Evolutionary conservation across 2,797 vertebrate genomes (phyloP).

Genomic region (Acanthis flammea): DNA sequence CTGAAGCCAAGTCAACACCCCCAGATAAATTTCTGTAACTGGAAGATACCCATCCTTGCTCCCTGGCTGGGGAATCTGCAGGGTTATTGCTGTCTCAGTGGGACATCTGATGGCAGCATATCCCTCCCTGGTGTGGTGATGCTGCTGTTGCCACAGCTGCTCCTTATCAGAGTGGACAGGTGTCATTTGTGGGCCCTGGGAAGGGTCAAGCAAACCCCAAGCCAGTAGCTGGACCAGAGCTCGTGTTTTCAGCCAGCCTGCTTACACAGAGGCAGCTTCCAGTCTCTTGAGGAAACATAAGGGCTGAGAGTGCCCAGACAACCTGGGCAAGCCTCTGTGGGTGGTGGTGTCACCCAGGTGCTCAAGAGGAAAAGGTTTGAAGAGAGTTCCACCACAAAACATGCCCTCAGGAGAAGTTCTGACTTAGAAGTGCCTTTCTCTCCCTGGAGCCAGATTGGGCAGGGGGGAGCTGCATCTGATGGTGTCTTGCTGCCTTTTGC

Average conservation of each 20-base stretch:
- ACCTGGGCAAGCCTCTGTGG: not conserved
- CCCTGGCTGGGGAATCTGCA: not conserved
- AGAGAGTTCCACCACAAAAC: not conserved
- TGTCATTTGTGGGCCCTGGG: not conserved
- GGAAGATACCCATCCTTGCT: not conserved
- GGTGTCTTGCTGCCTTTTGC: not conserved
- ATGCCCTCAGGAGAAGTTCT: not conserved
- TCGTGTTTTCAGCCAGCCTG: not conserved
- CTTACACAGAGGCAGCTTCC: not conserved
- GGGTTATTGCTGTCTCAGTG: not conserved
- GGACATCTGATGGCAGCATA: not conserved
- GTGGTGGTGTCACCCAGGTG: not conserved
- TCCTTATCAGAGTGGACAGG: not conserved
- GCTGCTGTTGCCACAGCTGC: not conserved
- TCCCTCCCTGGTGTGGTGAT: not conserved
- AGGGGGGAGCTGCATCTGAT: not conserved
- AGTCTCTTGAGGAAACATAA: fast-evolving
- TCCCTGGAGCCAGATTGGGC: not conserved
- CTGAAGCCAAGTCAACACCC: not conserved
- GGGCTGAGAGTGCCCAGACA: not conserved
- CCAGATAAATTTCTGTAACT: not conserved
- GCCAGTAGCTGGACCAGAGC: not conserved
- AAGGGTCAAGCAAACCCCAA: not conserved
- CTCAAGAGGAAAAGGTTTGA: not conserved
- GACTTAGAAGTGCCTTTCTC: fast-evolving